These are phyloP conservation scores for Acyrthosiphon pisum DNA, from an alignment of 1,140 invertebrate species.

Conservation along the genomic window DNA sequence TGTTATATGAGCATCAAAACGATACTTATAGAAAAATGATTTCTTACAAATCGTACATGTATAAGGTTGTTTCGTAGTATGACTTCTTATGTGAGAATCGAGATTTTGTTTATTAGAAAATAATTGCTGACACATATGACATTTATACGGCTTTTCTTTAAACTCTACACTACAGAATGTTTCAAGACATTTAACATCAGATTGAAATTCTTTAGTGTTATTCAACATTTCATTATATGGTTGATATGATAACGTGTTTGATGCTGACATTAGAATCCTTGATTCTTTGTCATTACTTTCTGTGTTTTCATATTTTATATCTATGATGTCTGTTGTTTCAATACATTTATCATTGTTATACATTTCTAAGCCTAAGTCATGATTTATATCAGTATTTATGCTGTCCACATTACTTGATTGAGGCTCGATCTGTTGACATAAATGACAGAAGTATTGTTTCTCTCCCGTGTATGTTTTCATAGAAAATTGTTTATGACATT, in stretches of 20 bases:
- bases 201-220: slow-evolving; percentile 70
- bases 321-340: not conserved
- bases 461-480: slow-evolving; percentile 72
- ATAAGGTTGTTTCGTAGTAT: slow-evolving; percentile 57
- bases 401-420: slow-evolving; percentile 64
- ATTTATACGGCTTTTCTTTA: slow-evolving; percentile 47
- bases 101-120: slow-evolving; percentile 46
- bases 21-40: slow-evolving; percentile 39
- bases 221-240: slow-evolving; percentile 68
- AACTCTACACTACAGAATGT: slow-evolving; percentile 35
- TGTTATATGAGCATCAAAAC: slow-evolving; percentile 33
- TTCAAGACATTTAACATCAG: slow-evolving; percentile 29
- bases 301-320: not conserved
- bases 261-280: slow-evolving; percentile 66
- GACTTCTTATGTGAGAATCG: slow-evolving; percentile 30
- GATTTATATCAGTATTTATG: slow-evolving; percentile 66
- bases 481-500: slow-evolving; percentile 83
- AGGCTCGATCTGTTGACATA: slow-evolving; percentile 68
- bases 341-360: slow-evolving; percentile 77
- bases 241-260: slow-evolving; percentile 70
- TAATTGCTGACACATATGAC: slow-evolving; percentile 28
- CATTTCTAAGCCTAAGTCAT: slow-evolving; percentile 70
- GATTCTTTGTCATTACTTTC: not conserved
- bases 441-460: slow-evolving; percentile 59
- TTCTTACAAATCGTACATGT: slow-evolving; percentile 55